phyloP scores from a whole-genome alignment of 2,113 vertebrate species.

The Tympanuchus pallidicinctus region DNA sequence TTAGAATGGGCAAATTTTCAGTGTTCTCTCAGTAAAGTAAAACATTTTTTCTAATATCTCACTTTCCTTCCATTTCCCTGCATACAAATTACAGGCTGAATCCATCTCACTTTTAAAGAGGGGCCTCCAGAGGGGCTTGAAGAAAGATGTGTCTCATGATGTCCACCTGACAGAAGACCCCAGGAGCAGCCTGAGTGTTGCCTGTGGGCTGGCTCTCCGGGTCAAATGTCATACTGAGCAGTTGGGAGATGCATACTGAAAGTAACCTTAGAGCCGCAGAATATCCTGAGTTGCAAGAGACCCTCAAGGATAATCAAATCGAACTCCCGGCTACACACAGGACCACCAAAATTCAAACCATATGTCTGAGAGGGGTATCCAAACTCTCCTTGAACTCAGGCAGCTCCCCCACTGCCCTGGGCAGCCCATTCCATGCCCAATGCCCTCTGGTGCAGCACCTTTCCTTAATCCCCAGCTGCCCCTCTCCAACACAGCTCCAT shows the following conservation, averaged over 20 bases:
- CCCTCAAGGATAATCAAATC: not conserved
- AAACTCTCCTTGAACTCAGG: not conserved
- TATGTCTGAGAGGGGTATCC: not conserved
- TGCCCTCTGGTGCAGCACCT: not conserved
- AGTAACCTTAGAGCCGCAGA: not conserved
- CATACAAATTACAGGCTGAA: not conserved
- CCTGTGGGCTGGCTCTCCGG: not conserved
- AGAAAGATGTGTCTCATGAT: rapidly evolving
- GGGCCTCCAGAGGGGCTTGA: not conserved
- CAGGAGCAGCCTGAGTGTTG: not conserved
- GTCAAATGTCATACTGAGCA: conserved; percentile 11
- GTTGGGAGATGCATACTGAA: rapidly evolving
- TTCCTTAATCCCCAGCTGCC: not conserved
- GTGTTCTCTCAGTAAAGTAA: not conserved
- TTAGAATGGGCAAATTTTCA: not conserved
- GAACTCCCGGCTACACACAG: not conserved
- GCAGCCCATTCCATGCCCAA: not conserved
- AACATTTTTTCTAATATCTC: not conserved
- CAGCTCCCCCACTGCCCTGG: not conserved
- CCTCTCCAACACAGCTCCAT: not conserved
- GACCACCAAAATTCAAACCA: not conserved
- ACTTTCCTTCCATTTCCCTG: not conserved
- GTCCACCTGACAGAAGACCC: not conserved
- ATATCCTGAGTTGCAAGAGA: not conserved
- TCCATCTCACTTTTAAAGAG: not conserved